Conservation (phyloP, 37 sponge, comb jelly and placozoan genomes). For the Chondrosia reniformis region DNA sequence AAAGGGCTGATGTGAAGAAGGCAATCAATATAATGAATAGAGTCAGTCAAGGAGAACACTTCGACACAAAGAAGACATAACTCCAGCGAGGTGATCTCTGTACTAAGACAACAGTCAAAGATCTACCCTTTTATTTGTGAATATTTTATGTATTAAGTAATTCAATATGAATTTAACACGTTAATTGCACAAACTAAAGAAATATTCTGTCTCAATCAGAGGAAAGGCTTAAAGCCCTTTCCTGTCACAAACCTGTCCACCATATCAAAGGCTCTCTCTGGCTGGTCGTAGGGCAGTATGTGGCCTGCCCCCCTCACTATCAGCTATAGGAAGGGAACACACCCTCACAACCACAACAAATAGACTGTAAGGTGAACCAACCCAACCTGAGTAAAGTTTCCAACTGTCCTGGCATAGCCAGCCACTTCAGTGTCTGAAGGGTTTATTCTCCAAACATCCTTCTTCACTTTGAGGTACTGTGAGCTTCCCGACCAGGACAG, state of each 20-base stretch:
- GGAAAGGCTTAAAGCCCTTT: background rate
- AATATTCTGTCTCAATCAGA: background rate
- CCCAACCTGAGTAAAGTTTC: constrained; percentile 58
- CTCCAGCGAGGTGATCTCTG: too few species aligned
- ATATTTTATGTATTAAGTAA: too few species aligned
- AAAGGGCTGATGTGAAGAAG: constrained; percentile 41
- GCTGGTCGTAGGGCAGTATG: constrained; percentile 87
- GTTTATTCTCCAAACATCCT: constrained; percentile 60
- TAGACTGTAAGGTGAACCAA: too few species aligned
- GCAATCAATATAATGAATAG: constrained; percentile 36
- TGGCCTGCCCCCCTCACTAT: constrained; percentile 79
- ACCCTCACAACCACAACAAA: too few species aligned
- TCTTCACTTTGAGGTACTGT: constrained; percentile 44
- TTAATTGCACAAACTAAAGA: too few species aligned
- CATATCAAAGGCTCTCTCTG: constrained; percentile 66
- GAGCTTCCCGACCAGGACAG: constrained; percentile 72
- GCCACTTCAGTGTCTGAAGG: constrained; percentile 58
- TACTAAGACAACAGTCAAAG: too few species aligned
- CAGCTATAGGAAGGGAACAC: constrained; percentile 35
- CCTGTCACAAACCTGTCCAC: constrained; percentile 52
- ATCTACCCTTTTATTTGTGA: too few species aligned
- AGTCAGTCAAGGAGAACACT: too few species aligned
- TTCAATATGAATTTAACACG: too few species aligned
- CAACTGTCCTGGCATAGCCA: constrained; percentile 70
- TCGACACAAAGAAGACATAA: too few species aligned